A percentile compares a stretch with the other conserved stretches of the same genome.
Conservation (phyloP, 2,113 vertebrate species). For the Agelaius tricolor region DNA sequence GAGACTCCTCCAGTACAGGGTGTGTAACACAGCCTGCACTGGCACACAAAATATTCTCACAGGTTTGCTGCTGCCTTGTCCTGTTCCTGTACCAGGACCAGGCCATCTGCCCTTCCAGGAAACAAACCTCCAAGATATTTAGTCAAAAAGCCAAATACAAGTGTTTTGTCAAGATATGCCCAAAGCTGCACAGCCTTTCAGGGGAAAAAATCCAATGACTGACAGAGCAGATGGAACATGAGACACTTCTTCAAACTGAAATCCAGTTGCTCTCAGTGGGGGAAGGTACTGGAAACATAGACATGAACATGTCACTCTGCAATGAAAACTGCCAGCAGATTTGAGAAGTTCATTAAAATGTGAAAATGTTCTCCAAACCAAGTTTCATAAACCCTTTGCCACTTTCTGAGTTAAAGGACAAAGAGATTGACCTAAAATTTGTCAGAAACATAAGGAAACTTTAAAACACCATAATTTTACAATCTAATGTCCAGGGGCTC, state of each 20-base stretch:
- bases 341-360: background rate
- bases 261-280: background rate
- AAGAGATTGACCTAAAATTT: background rate
- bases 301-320: background rate
- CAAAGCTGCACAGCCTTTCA: background rate
- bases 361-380: background rate
- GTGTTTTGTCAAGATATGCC: background rate
- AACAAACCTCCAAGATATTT: background rate
- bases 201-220: background rate
- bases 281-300: background rate
- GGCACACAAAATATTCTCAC: background rate
- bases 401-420: background rate
- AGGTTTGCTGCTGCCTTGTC: background rate
- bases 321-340: background rate
- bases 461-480: background rate
- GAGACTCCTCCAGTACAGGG: background rate
- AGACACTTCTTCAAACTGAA: background rate
- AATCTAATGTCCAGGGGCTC: background rate
- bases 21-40: background rate
- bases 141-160: background rate
- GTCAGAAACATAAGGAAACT: background rate
- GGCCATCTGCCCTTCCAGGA: fast-evolving
- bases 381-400: background rate
- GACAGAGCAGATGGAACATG: background rate
- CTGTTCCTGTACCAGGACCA: background rate